These are phyloP conservation scores for Daubentonia madagascariensis DNA, from an alignment of 2,113 vertebrate species.

Conservation along the genomic window DNA sequence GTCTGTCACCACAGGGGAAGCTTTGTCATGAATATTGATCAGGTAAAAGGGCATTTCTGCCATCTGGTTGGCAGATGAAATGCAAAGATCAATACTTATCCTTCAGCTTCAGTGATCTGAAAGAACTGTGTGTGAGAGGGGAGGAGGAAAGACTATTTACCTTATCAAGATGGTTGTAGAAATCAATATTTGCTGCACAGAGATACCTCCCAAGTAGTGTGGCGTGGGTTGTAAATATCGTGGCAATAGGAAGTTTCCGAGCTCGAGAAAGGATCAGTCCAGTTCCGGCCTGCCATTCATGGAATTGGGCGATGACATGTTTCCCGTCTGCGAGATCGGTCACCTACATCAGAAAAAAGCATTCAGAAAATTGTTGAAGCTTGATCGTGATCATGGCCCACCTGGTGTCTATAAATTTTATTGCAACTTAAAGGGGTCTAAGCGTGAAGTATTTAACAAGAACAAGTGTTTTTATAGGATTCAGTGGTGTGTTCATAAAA, in stretches of 20 bases:
- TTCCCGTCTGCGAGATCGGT: constrained; percentile 87
- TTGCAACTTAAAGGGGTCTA: neutral
- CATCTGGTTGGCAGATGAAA: constrained; percentile 35
- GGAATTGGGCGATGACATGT: constrained; percentile 92
- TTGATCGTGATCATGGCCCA: neutral
- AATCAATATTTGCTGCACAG: constrained; percentile 95
- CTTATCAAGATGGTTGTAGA: constrained; percentile 96
- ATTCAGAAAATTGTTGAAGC: neutral
- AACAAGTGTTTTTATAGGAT: neutral
- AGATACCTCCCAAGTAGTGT: constrained; percentile 96
- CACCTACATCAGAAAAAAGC: constrained; percentile 81
- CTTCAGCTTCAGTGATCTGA: neutral
- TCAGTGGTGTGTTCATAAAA: neutral
- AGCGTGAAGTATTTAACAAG: neutral
- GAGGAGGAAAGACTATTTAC: constrained; percentile 74
- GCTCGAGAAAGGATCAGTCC: constrained; percentile 91
- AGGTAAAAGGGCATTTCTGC: constrained; percentile 64
- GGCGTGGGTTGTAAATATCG: constrained; percentile 96
- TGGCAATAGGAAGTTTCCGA: constrained; percentile 91
- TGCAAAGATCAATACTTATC: constrained; percentile 40
- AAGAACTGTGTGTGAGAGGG: neutral
- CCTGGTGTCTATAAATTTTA: neutral
- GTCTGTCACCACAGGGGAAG: neutral
- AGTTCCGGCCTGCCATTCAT: constrained; percentile 96
- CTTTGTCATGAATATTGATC: constrained; percentile 31